These are phyloP conservation scores for Narcine bancroftii DNA, from an alignment of 2,113 vertebrate species.

Conservation along the genomic window DNA sequence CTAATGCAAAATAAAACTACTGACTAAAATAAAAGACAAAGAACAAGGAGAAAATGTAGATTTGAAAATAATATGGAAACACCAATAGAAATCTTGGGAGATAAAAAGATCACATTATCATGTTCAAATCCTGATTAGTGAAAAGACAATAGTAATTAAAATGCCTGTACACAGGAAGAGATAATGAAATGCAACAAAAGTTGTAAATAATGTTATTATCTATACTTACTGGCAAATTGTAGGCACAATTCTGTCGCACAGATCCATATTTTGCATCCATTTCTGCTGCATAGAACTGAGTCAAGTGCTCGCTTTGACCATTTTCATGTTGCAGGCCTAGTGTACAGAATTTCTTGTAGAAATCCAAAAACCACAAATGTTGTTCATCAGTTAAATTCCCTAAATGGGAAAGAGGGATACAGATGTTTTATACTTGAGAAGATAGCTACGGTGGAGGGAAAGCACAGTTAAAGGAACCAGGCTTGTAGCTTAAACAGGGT, in stretches of 20 bases:
- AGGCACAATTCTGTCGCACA: conserved; percentile 88
- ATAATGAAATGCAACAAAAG: not conserved
- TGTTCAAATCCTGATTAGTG: not conserved
- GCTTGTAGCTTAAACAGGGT: not conserved
- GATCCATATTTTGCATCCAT: conserved; percentile 72
- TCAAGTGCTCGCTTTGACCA: conserved; percentile 68
- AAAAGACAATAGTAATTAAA: not conserved
- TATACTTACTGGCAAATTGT: conserved; percentile 79
- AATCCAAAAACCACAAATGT: conserved; percentile 77
- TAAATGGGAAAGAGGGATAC: conserved; percentile 43
- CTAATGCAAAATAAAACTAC: not conserved
- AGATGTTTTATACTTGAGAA: not conserved
- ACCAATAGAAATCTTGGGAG: not conserved
- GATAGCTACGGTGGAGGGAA: not conserved
- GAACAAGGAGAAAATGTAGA: not conserved
- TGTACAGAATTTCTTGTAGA: conserved; percentile 79
- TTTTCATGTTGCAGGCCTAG: conserved; percentile 79
- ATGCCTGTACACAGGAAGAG: not conserved
- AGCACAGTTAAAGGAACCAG: not conserved
- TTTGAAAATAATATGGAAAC: not conserved
- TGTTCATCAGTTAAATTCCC: conserved; percentile 84
- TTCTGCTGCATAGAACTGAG: conserved; percentile 63
- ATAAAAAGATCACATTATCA: not conserved
- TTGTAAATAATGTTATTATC: not conserved
- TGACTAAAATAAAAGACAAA: not conserved